Evolutionary conservation across 2,888 invertebrate species (phyloP).

Genomic region (Orthonevra nobilis): DNA sequence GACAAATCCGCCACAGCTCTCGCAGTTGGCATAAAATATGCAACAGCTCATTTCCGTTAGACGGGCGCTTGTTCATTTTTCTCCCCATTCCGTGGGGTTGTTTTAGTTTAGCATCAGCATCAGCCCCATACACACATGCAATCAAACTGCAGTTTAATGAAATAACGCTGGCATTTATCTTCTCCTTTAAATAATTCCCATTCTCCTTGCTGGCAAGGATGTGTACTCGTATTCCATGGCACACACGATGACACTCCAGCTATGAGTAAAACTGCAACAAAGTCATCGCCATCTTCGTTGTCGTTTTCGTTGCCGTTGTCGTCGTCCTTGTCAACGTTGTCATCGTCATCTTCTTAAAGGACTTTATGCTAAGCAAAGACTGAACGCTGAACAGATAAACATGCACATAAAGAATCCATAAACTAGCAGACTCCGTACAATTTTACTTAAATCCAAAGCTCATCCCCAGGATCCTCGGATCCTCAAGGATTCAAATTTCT

Average conservation of each 20-base stretch:
- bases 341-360: conserved; percentile 16
- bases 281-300: conserved; percentile 32
- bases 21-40: conserved; percentile 46
- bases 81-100: not conserved
- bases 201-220: conserved; percentile 1
- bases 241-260: conserved; percentile 21
- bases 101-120: not conserved
- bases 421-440: conserved; percentile 60
- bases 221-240: conserved; percentile 34
- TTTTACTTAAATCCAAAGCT: conserved; percentile 61
- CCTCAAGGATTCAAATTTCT: conserved; percentile 54
- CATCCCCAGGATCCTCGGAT: conserved; percentile 54
- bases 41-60: conserved; percentile 47
- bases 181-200: conserved; percentile 63
- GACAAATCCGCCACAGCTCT: conserved; percentile 41
- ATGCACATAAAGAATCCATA: conserved; percentile 67
- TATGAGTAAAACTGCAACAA: conserved; percentile 52
- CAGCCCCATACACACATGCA: conserved; percentile 20
- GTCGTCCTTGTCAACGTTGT: conserved; percentile 33
- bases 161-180: conserved; percentile 66
- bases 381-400: conserved; percentile 50
- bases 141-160: conserved; percentile 61
- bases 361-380: conserved; percentile 10
- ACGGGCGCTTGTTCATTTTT: conserved; percentile 3
- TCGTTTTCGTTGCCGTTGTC: not conserved